Base-by-base conservation (phyloP, 2,888 invertebrate genomes). In the Dryocosmus kuriphilus region DNA sequence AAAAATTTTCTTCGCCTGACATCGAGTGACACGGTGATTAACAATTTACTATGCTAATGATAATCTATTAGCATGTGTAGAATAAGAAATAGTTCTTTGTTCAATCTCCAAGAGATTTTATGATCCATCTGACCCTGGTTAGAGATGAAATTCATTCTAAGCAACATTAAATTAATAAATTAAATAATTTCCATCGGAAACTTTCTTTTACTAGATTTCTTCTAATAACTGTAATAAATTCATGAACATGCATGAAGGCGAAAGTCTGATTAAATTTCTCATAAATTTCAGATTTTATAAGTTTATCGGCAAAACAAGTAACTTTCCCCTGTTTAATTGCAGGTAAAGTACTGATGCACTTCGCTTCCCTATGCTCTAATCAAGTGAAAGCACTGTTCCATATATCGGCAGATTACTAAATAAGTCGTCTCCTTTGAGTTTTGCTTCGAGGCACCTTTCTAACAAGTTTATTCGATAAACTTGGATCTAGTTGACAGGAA, bases 11-110 rank as follows among this genome's bases (percentile, higher is more conserved):
- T 71, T 30, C 30, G 71, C 46, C 46, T 71, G 51, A 30, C 46
- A 46, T 51, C 67, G 9, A 67, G 9, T 67, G 67, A 67, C 27
- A 67, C 67, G 67, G 67, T 67, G 67, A 67, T 67, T 67, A 67
- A 41, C 67, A 67, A 67, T 67, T 67, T 46, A 41, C 27, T 41
- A 19, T 46, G 16, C 4, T 38, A 14, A 67, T 46, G 41, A 67
- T 67, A 67, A 41, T 65, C 38, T 38, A 38, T 38, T n/a, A n/a
- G 2, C 38, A 38, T 38, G 1, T 7, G 14, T 41, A 41, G 16
- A 41, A 41, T 16, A 41, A 41, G 19, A 41, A 41, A 41, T 41
- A 16, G 5, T 32, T 32, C 7, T 7, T 32, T 32, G 0, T 32
- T 32, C 32, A 4, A 2, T 32, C 32, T 32, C 32, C 4, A 32